Evolutionary conservation across 2,888 invertebrate genomes (phyloP), one percentile per base, ranked within the genome.

Genomic region (Chaetogeoica ovagalla): DNA sequence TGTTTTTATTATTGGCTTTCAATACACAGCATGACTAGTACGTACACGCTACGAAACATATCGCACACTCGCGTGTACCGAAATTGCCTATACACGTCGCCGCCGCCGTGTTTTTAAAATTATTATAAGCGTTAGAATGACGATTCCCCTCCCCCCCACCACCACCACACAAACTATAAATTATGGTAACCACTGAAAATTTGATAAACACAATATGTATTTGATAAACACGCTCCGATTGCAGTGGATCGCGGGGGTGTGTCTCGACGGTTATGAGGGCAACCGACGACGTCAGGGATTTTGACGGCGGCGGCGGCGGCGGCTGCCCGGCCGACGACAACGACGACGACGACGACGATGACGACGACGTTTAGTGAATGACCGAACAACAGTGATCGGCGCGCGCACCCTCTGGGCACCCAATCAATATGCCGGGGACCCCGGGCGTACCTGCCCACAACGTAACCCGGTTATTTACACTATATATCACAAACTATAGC

Each of bases 301-400:
- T 55, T n/a, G n/a, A n/a, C n/a, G n/a, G n/a, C n/a, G 81, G 77
- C 82, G 83, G 83, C 82, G 74, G 82, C 84, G 86, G 84, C 86
- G 85, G 86, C 86, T 84, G 86, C 85, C 86, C 86, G 86, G 86
- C 86, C 86, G 85, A 85, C 30, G 30, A 30, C 30, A 4, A 30
- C 30, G 85, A 86, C 86, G 30, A 30, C 65, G 65, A 75, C 84
- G 85, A 85, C 30, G 30, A 30, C 30, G 30, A 30, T 4, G 85
- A 86, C 86, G 30, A 30, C 65, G 65, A 75, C 84, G 85, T 87
- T 86, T 87, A 86, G 86, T 86, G 86, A 86, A 85, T 85, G 86
- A 85, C 86, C 85, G 86, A 86, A 86, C 77, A 71, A 62, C 77
- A 85, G 86, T 75, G 86, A 85, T 84, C 74, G 82, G 81, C 71